Conservation (phyloP, 2,113 vertebrate genomes). For the Crotalus helleri region DNA sequence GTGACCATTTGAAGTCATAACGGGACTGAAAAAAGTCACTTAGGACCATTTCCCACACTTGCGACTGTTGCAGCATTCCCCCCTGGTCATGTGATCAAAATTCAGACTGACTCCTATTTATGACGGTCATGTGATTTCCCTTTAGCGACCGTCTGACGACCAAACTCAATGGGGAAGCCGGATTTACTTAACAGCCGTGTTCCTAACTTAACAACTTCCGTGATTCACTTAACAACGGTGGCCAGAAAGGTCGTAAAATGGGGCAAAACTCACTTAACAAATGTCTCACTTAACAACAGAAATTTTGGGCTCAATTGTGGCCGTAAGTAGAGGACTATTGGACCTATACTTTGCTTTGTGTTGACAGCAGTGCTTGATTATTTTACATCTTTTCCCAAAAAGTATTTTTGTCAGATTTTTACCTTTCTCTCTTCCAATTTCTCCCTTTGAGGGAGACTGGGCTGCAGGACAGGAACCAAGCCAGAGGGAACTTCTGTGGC, state of each 20-base stretch:
- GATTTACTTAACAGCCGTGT: background rate
- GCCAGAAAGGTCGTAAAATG: background rate
- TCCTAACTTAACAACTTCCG: too few species aligned
- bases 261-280: background rate
- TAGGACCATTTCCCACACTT: too few species aligned
- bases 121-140: background rate
- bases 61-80: background rate
- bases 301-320: background rate
- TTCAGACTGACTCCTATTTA: background rate
- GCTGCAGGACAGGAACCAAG: too few species aligned
- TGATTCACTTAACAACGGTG: background rate
- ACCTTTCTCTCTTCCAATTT: too few species aligned
- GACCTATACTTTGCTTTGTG: too few species aligned
- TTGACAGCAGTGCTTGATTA: too few species aligned
- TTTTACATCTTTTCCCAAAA: too few species aligned
- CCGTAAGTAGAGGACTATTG: background rate
- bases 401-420: too few species aligned
- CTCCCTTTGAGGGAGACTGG: too few species aligned
- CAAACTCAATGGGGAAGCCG: background rate
- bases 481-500: too few species aligned
- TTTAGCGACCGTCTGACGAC: background rate
- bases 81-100: background rate
- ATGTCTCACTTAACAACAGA: background rate
- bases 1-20: background rate
- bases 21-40: background rate